Percentiles rank a stretch among this genome's conserved stretches.
Evolutionary conservation across 2,113 vertebrate species (phyloP).

Genomic region (Ptychochromis oligacanthus): DNA sequence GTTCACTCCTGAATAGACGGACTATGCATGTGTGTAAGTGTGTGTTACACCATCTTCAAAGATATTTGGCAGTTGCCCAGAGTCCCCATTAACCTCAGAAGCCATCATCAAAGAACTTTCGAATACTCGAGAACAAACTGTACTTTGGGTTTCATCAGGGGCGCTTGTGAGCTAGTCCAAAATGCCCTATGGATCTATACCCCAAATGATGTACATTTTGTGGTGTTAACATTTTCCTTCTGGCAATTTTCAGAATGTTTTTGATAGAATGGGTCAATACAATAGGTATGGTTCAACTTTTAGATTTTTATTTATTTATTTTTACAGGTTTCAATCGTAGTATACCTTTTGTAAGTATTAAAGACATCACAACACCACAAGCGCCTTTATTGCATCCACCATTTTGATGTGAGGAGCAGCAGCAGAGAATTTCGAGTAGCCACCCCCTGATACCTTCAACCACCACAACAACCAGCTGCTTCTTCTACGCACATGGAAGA

Average conservation of each 20-base stretch:
- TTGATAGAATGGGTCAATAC: not conserved
- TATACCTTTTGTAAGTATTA: not conserved
- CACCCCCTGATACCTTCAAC: no score
- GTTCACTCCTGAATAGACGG: not conserved
- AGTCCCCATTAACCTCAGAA: conserved; percentile 2
- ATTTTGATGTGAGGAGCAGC: no score
- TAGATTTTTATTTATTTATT: no score
- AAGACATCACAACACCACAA: no score
- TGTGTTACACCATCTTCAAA: conserved; percentile 33
- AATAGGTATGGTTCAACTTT: no score
- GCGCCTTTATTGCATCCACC: no score
- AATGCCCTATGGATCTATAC: not conserved
- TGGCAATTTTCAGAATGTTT: not conserved
- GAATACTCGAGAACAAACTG: not conserved
- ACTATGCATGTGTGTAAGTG: not conserved
- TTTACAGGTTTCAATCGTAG: not conserved
- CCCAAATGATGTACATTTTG: not conserved
- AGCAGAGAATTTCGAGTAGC: no score
- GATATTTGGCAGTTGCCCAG: not conserved
- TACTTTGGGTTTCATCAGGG: not conserved
- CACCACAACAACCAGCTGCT: no score
- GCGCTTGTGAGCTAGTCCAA: not conserved
- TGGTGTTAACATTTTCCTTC: not conserved
- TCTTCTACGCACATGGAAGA: no score
- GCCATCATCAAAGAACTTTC: not conserved